Evolutionary conservation across 2,888 invertebrate genomes (phyloP), one percentile per base, ranked within the genome.

Genomic region (Hydropsyche betteni): DNA sequence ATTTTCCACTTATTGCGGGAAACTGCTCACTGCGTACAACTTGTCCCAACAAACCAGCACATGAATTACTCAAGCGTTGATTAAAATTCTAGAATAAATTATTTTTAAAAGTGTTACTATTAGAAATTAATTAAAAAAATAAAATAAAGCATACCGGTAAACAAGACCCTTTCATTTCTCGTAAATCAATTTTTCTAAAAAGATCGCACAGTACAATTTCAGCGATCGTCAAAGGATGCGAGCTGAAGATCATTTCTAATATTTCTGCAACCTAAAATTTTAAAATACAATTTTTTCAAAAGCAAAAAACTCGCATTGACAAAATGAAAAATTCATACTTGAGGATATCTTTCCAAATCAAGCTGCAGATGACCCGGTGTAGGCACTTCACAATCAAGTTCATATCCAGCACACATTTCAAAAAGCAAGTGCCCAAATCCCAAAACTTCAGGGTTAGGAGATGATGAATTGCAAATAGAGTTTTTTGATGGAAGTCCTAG

Each of bases 351-450:
- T 81, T 90, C 90, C 80, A 93, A 85, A 84, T 93, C 91, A 84
- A 92, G 85, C 83, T 90, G 83, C 83, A 94, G 86, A 82, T 96
- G 91, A 79, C 91, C 91, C 3, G 92, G 90, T 80, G 93, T 90
- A 70, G 94, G 93, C 82, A 90, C 90, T 72, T 94, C 90, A 55
- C 92, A 88, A 80, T 92, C 91, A 79, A 96, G 85, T 82, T 95
- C 94, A 80, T 92, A 91, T 53, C 95, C 97, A 16, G 94, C 92
- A 81, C 95, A 92, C 96, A 97, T 97, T 86, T 97, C 97, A 84
- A 94, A 96, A 75, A 97, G 87, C 82, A 97, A 90, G 83, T 94
- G 93, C 44, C 95, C 96, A 81, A 96, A 92, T 85, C 90, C 85
- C 36, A 89, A 83, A 5, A 89, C 86, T 81, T 90, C 90, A 74